These are phyloP conservation scores for Silurus glanis DNA, from an alignment of 2,113 vertebrate species.

Conservation along the genomic window DNA sequence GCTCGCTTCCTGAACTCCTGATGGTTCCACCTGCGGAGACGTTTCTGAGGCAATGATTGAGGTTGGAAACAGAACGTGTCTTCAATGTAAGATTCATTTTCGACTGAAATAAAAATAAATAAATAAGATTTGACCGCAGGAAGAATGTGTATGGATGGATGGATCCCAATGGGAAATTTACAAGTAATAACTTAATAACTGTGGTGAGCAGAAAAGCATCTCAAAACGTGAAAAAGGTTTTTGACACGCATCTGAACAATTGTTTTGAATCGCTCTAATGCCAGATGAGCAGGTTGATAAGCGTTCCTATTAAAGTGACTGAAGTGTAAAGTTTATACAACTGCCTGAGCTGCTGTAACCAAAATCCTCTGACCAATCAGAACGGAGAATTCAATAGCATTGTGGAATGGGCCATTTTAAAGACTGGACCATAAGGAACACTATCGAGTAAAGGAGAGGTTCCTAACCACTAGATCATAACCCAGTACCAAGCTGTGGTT, in stretches of 20 bases:
- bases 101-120: too few relatives aligned
- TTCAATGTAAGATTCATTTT: too few relatives aligned
- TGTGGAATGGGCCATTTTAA: background rate
- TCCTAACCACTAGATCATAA: too few relatives aligned
- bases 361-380: background rate
- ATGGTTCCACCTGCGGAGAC: background rate
- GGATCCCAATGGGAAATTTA: too few relatives aligned
- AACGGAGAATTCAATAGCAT: background rate
- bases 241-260: background rate
- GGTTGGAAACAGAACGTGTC: too few relatives aligned
- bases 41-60: background rate
- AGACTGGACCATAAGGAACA: background rate
- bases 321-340: background rate
- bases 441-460: background rate
- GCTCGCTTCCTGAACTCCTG: conserved; percentile 6
- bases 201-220: background rate
- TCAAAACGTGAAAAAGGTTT: background rate
- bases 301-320: too few relatives aligned
- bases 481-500: too few relatives aligned
- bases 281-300: too few relatives aligned
- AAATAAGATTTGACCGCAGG: too few relatives aligned
- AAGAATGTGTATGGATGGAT: too few relatives aligned
- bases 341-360: background rate
- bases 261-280: background rate
- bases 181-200: background rate